Conservation (phyloP, 53 echinoderm and acorn worm species). For the Apostichopus leukothele region DNA sequence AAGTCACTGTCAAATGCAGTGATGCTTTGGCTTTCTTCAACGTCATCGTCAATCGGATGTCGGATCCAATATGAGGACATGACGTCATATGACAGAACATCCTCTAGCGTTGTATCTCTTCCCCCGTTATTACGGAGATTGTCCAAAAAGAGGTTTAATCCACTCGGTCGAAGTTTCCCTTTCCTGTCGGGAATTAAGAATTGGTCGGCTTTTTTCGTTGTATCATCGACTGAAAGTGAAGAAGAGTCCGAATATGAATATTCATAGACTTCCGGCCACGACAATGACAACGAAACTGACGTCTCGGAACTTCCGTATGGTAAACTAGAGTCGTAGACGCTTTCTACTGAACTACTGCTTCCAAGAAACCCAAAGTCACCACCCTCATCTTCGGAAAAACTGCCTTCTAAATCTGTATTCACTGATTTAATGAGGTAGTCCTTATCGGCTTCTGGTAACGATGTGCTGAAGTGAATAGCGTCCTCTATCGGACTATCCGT, state of each 20-base stretch:
- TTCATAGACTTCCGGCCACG: neutral
- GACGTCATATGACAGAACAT: neutral
- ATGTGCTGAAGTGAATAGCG: neutral
- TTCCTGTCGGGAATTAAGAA: neutral
- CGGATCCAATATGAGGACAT: conserved; percentile 3
- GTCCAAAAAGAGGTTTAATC: neutral
- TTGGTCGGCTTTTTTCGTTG: neutral
- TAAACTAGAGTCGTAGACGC: conserved; percentile 25
- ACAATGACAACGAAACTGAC: neutral
- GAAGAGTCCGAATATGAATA: neutral
- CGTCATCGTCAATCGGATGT: no score
- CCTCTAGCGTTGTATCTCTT: neutral
- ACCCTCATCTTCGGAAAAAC: no score
- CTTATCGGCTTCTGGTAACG: neutral
- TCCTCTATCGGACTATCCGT: no score
- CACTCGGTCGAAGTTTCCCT: no score
- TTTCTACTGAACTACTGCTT: neutral
- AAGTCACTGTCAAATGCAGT: neutral
- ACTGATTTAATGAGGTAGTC: neutral
- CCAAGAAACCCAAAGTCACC: neutral
- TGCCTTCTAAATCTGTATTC: no score
- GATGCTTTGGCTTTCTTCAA: no score
- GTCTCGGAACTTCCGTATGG: conserved; percentile 16
- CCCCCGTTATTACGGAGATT: neutral
- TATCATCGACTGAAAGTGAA: neutral